These are phyloP conservation scores for Grapholita molesta DNA, from an alignment of 1,140 invertebrate species.

Conservation along the genomic window DNA sequence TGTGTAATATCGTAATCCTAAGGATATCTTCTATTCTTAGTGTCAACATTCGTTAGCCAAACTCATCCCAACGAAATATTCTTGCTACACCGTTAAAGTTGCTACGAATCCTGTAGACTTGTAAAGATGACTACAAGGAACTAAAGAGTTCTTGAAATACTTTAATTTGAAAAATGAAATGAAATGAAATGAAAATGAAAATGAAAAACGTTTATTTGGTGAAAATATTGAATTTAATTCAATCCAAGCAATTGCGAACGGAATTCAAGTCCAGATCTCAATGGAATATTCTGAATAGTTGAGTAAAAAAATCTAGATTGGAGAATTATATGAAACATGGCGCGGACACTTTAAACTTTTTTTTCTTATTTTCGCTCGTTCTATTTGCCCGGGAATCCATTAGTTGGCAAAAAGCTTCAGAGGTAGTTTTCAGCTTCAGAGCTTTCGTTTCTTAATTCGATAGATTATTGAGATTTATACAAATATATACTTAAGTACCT, in stretches of 20 bases:
- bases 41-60: no score
- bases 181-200: no score
- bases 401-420: conserved; percentile 44
- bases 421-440: conserved; percentile 46
- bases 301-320: conserved; percentile 13
- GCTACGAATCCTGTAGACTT: not conserved
- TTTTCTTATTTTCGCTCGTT: conserved; percentile 44
- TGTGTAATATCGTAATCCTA: no score
- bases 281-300: conserved; percentile 6
- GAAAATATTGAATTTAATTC: no score
- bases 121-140: conserved; percentile 1
- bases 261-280: not conserved
- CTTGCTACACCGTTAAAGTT: not conserved
- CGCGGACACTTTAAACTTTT: conserved; percentile 25
- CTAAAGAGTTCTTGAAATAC: not conserved
- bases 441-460: conserved; percentile 33
- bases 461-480: conserved; percentile 2
- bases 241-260: not conserved
- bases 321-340: conserved; percentile 39
- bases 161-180: no score
- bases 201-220: no score
- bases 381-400: conserved; percentile 47
- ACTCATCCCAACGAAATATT: not conserved
- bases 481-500: not conserved
- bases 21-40: no score